Conservation (phyloP, 2,888 invertebrate genomes). For the Lucinisca nassula region DNA sequence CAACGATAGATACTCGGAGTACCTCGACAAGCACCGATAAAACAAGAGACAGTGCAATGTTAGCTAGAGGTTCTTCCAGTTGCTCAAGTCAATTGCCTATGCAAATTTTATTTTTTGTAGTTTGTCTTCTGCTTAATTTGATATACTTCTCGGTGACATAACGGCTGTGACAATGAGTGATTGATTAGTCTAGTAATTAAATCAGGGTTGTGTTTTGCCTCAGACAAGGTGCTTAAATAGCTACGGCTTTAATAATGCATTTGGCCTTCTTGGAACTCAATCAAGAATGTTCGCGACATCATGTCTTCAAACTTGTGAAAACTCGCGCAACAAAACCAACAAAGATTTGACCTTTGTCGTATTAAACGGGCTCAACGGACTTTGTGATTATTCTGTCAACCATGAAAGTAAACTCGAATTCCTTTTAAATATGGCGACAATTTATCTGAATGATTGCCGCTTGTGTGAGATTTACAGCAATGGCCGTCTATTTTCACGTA, state of each 20-base stretch:
- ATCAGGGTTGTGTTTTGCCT: constrained; percentile 5
- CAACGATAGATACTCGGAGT: constrained; percentile 22
- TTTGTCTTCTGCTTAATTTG: not conserved
- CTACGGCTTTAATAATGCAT: not conserved
- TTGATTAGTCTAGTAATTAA: not conserved
- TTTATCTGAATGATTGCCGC: no score
- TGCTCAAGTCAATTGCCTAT: not conserved
- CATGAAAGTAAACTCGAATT: no score
- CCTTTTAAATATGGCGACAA: no score
- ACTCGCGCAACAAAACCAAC: no score
- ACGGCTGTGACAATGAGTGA: not conserved
- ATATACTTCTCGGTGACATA: not conserved
- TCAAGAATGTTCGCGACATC: no score
- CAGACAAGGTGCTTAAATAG: not conserved
- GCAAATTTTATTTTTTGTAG: not conserved
- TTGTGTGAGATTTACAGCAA: no score
- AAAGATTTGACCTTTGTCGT: no score
- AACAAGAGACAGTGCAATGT: not conserved
- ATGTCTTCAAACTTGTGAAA: no score
- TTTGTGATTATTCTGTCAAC: no score
- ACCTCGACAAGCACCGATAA: not conserved
- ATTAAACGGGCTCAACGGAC: no score
- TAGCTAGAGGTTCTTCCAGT: not conserved
- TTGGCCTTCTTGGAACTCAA: not conserved
- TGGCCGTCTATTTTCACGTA: no score